A percentile compares a stretch with the other conserved stretches of the same genome.
Conservation (phyloP, 2,797 vertebrate species). For the Corythornis leucogaster region DNA sequence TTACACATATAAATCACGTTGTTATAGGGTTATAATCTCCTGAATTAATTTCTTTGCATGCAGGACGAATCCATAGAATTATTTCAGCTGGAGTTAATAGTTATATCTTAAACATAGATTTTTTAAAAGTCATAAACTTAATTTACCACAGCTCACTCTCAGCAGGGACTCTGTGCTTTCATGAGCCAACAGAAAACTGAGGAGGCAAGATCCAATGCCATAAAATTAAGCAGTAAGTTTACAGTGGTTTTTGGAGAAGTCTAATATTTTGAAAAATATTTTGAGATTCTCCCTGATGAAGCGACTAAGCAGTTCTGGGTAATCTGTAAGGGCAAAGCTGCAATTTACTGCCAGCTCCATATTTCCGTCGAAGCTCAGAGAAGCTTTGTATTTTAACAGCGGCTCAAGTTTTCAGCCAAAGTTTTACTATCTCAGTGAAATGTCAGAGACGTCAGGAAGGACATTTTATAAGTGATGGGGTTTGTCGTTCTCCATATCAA, state of each 20-base stretch:
- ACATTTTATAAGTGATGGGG: not conserved
- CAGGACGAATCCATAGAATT: not conserved
- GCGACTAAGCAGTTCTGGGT: not conserved
- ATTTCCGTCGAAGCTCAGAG: not conserved
- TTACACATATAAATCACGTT: not conserved
- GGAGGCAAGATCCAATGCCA: not conserved
- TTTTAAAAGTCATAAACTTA: not conserved
- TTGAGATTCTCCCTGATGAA: not conserved
- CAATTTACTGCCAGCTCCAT: not conserved
- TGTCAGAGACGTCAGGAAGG: not conserved
- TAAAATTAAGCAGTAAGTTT: not conserved
- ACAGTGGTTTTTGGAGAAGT: not conserved
- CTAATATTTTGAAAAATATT: not conserved
- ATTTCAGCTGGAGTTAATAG: not conserved
- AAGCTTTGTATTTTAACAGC: not conserved
- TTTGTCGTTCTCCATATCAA: not conserved
- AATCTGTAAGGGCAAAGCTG: not conserved
- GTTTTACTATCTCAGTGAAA: not conserved
- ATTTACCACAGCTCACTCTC: constrained; percentile 10
- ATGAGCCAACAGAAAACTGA: not conserved
- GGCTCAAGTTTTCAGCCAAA: not conserved
- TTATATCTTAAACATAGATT: not conserved
- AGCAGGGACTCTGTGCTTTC: not conserved
- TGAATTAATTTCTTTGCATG: not conserved
- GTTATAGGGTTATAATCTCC: not conserved